A percentile compares a stretch with the other conserved stretches of the same genome.
These are phyloP conservation scores for Lordiphosa mommai DNA, from an alignment of 1,140 invertebrate genomes.

Conservation along the genomic window DNA sequence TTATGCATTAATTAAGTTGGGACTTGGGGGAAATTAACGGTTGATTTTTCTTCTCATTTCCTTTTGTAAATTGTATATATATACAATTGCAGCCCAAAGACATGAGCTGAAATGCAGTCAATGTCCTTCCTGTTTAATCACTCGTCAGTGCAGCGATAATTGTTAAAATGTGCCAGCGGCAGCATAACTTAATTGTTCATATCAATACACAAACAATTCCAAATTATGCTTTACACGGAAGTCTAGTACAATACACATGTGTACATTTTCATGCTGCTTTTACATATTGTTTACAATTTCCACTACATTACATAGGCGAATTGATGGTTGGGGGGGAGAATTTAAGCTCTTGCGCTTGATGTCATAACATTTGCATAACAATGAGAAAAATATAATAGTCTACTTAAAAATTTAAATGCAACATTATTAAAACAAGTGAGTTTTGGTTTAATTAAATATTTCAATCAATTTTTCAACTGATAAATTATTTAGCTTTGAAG, in stretches of 20 bases:
- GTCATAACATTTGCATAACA: too few species aligned
- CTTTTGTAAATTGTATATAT: slow-evolving; percentile 15
- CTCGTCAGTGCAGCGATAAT: too few species aligned
- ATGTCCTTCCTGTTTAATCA: slow-evolving; percentile 1
- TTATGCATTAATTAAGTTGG: slow-evolving; percentile 54
- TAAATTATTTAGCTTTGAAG: too few species aligned
- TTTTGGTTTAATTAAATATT: too few species aligned
- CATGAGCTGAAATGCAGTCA: slow-evolving; percentile 4
- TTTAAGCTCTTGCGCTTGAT: neutral
- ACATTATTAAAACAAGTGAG: too few species aligned
- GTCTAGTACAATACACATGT: slow-evolving; percentile 19
- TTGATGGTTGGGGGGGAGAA: neutral
- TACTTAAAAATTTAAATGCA: too few species aligned
- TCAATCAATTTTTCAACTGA: too few species aligned
- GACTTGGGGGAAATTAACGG: slow-evolving; percentile 23
- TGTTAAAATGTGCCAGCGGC: too few species aligned
- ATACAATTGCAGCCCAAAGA: neutral
- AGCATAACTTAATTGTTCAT: neutral
- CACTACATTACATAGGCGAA: slow-evolving; percentile 39
- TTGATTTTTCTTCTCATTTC: slow-evolving; percentile 5
- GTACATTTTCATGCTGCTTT: slow-evolving; percentile 6
- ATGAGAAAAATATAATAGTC: too few species aligned
- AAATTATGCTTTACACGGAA: slow-evolving; percentile 4
- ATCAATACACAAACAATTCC: neutral
- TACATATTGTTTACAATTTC: slow-evolving; percentile 13